Conservation (phyloP, 2,888 invertebrate species). For the Dilophus febrilis region DNA sequence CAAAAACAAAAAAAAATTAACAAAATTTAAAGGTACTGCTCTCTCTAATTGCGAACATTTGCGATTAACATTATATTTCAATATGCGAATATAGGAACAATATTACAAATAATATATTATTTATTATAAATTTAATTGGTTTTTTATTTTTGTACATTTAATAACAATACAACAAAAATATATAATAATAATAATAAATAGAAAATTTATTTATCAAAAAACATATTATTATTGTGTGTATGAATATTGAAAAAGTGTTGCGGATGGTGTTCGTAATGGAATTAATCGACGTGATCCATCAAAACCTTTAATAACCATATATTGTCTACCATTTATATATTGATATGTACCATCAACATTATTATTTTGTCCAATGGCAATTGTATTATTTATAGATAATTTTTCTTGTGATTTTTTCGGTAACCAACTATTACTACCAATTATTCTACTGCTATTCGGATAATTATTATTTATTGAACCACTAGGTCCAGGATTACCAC, state of each 20-base stretch:
- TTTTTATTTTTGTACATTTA: too few species aligned
- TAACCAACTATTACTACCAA: neutral
- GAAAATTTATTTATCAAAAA: neutral
- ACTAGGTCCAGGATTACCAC: slow-evolving; percentile 23
- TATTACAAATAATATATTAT: too few species aligned
- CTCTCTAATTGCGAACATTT: too few species aligned
- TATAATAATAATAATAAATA: too few species aligned
- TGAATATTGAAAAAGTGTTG: slow-evolving; percentile 51
- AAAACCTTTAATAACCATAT: slow-evolving; percentile 45
- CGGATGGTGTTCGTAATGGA: slow-evolving; percentile 58
- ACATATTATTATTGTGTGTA: slow-evolving; percentile 21
- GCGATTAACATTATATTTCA: too few species aligned
- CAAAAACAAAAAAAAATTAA: too few species aligned
- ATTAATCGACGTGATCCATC: slow-evolving; percentile 49
- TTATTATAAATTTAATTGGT: too few species aligned
- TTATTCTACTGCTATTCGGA: too few species aligned
- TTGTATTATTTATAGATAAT: too few species aligned
- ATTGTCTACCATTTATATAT: slow-evolving; percentile 59
- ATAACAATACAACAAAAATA: too few species aligned
- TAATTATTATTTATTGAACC: neutral
- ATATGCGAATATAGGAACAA: too few species aligned
- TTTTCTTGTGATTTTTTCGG: neutral
- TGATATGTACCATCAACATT: slow-evolving; percentile 31
- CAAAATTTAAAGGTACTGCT: too few species aligned
- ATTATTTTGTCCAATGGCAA: neutral